phyloP scores from a whole-genome alignment of 2,797 vertebrate species.

The Gephyroberyx darwinii region DNA sequence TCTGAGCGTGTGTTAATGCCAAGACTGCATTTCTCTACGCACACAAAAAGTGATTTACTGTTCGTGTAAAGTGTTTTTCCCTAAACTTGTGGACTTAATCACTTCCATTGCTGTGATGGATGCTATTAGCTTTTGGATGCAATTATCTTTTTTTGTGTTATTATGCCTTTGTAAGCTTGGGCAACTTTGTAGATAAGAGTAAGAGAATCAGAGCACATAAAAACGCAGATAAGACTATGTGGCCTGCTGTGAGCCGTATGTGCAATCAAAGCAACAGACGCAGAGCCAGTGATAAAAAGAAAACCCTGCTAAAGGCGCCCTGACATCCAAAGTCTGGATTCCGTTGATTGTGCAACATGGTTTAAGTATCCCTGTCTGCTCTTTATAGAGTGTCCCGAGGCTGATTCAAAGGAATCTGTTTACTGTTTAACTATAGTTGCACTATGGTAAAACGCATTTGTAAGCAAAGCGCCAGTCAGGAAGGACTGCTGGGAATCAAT shows the following conservation, averaged over 20 bases:
- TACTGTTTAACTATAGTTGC: slow-evolving; percentile 75
- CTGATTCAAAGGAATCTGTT: slow-evolving; percentile 74
- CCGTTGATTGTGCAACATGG: slow-evolving; percentile 67
- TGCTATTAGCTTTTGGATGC: slow-evolving; percentile 61
- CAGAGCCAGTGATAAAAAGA: slow-evolving; percentile 66
- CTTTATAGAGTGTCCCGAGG: slow-evolving; percentile 48
- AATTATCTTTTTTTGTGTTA: slow-evolving; percentile 26
- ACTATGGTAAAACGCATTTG: slow-evolving; percentile 62
- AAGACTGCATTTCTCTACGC: slow-evolving; percentile 57
- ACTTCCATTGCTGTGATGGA: slow-evolving; percentile 53
- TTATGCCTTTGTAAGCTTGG: slow-evolving; percentile 54
- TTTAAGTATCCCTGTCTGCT: slow-evolving; percentile 48
- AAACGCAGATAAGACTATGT: slow-evolving; percentile 63
- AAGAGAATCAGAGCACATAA: slow-evolving; percentile 42
- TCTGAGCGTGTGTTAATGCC: slow-evolving; percentile 39
- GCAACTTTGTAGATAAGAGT: slow-evolving; percentile 65
- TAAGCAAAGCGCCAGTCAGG: slow-evolving; percentile 63
- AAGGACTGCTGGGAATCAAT: slow-evolving; percentile 65
- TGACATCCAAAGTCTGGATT: slow-evolving; percentile 51
- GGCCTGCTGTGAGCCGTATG: slow-evolving; percentile 25
- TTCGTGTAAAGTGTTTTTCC: slow-evolving; percentile 49
- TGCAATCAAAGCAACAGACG: slow-evolving; percentile 62
- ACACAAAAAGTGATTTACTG: slow-evolving; percentile 61
- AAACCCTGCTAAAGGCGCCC: slow-evolving; percentile 44
- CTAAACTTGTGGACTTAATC: slow-evolving; percentile 47